These are phyloP conservation scores for Drosophila mimica DNA, from an alignment of 2,888 invertebrate species.

Conservation along the genomic window DNA sequence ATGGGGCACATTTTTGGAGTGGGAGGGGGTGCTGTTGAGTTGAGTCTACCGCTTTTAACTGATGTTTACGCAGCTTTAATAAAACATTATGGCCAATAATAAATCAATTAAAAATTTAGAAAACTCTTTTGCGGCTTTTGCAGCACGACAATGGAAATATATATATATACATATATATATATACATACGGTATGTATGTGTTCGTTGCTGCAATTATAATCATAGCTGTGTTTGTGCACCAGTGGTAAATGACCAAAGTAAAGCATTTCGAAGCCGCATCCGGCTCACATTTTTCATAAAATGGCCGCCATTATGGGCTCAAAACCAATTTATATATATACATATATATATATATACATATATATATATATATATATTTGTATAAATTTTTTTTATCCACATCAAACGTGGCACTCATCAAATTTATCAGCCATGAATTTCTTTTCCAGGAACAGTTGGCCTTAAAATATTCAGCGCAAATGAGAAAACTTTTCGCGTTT, in stretches of 20 bases:
- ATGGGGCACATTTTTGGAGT: conserved; percentile 3
- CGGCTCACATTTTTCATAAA: conserved; percentile 33
- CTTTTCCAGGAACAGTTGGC: conserved; percentile 34
- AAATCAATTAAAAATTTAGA: conserved; percentile 71
- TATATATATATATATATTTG: neutral
- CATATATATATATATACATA: neutral
- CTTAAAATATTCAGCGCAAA: conserved; percentile 61
- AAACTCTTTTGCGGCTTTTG: conserved; percentile 17
- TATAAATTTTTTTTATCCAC: conserved; percentile 5
- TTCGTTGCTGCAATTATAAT: conserved; percentile 2
- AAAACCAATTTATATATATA: conserved; percentile 11
- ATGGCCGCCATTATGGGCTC: conserved; percentile 46
- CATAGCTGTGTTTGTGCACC: neutral
- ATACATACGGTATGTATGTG: conserved; percentile 3
- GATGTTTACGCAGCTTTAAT: conserved; percentile 64
- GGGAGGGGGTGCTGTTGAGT: conserved; percentile 1
- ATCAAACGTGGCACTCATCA: conserved; percentile 8
- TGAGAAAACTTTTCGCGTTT: conserved; percentile 55
- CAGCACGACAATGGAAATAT: conserved; percentile 20
- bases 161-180: neutral
- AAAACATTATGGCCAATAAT: conserved; percentile 65
- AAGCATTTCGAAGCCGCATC: conserved; percentile 39
- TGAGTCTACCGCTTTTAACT: conserved; percentile 25
- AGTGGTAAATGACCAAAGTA: conserved; percentile 9
- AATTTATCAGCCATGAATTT: conserved; percentile 45